phyloP scores from a whole-genome alignment of 35 echinoderm and acorn worm species.

The Acanthaster planci region DNA sequence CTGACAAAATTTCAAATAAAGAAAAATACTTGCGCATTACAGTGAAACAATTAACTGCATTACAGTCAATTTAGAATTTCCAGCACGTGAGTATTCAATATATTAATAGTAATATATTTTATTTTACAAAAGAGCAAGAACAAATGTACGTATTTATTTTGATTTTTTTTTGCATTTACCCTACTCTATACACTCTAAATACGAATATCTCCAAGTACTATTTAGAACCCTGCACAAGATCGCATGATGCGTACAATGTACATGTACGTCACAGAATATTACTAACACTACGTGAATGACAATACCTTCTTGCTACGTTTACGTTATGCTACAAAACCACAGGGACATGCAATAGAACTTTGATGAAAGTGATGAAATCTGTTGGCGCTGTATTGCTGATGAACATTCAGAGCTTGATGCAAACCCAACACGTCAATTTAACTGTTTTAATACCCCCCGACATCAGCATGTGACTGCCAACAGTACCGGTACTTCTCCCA shows the following conservation, averaged over 20 bases:
- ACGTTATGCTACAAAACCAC: not conserved
- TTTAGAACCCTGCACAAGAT: not conserved
- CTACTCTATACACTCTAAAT: not conserved
- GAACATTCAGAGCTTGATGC: not conserved
- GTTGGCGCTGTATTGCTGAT: not conserved
- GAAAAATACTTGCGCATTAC: not conserved
- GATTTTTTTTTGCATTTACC: not conserved
- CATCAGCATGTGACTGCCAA: not conserved
- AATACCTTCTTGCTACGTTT: not conserved
- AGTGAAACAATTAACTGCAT: too few relatives aligned
- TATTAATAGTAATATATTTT: slow-evolving; percentile 1
- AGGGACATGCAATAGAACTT: not conserved
- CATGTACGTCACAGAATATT: slow-evolving; percentile 5
- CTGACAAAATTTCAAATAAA: slow-evolving; percentile 3
- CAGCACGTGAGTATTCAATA: not conserved
- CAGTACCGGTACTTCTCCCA: not conserved
- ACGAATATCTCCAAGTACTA: slow-evolving; percentile 1
- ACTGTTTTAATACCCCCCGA: not conserved
- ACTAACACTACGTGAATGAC: not conserved
- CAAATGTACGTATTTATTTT: not conserved
- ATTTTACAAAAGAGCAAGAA: slow-evolving; percentile 7
- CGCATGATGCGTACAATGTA: too few relatives aligned
- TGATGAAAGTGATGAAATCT: not conserved
- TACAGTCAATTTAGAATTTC: not conserved
- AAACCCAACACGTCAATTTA: not conserved